Evolutionary conservation across 2,113 vertebrate species (phyloP).

Genomic region (Vidua macroura): DNA sequence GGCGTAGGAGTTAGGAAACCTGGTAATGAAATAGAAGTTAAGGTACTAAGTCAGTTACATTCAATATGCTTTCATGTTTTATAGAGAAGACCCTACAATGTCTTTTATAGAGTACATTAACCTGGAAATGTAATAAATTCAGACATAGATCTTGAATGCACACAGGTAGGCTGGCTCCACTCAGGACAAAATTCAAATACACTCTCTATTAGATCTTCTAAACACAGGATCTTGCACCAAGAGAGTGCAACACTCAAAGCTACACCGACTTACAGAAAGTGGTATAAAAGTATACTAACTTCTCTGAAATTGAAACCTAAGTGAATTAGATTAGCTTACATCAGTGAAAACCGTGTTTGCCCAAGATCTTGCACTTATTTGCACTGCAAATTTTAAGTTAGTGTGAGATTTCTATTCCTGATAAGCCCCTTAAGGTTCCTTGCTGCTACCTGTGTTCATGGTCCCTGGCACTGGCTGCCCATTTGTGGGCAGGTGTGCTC

Average conservation of each 20-base stretch:
- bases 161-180: background rate
- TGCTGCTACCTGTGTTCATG: rapidly evolving
- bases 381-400: background rate
- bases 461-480: background rate
- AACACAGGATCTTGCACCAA: background rate
- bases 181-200: background rate
- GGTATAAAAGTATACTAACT: background rate
- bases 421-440: background rate
- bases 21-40: background rate
- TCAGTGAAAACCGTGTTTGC: background rate
- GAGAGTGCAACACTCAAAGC: background rate
- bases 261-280: background rate
- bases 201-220: background rate
- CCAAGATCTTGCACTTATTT: background rate
- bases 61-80: background rate
- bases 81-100: background rate
- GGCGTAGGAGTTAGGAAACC: background rate
- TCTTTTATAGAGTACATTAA: background rate
- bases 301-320: background rate
- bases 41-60: background rate
- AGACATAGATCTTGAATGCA: background rate
- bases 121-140: background rate
- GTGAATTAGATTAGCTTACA: background rate
- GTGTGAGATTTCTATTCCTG: background rate
- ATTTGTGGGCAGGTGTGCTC: rapidly evolving